These are phyloP conservation scores for Zoanthus gigantus DNA, from an alignment of 92 coral and sea anemone genomes.

Conservation along the genomic window DNA sequence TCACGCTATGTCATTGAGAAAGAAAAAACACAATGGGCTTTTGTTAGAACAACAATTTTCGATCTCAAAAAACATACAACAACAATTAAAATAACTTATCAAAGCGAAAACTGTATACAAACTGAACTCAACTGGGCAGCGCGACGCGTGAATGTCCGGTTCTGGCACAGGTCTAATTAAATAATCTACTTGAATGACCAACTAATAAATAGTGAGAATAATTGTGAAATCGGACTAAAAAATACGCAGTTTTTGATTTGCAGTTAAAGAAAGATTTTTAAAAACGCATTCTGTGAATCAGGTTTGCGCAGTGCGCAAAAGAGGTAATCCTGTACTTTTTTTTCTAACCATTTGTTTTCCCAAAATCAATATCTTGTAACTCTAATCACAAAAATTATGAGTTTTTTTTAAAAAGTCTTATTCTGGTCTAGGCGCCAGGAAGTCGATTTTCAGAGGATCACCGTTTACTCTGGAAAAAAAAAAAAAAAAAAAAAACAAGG, in stretches of 20 bases:
- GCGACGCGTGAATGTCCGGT: not conserved
- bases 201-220: constrained; percentile 14
- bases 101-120: not conserved
- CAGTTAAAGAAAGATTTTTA: not conserved
- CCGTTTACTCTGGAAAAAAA: too few relatives aligned
- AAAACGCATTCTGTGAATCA: not conserved
- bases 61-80: not conserved
- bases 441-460: too few relatives aligned
- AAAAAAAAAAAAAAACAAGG: too few relatives aligned
- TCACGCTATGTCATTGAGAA: constrained; percentile 34
- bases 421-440: too few relatives aligned
- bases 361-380: too few relatives aligned
- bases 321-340: not conserved
- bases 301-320: not conserved
- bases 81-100: not conserved
- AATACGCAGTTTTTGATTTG: not conserved
- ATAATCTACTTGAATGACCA: constrained; percentile 21
- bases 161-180: constrained; percentile 9
- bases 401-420: too few relatives aligned
- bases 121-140: not conserved
- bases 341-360: too few relatives aligned
- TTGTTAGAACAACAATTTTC: not conserved
- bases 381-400: too few relatives aligned
- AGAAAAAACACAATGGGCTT: constrained; percentile 15
- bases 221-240: constrained; percentile 3